Evolutionary conservation across 2,888 invertebrate genomes (phyloP), one percentile per base, ranked within the genome.

Genomic region (Cecidostiba fungosa): DNA sequence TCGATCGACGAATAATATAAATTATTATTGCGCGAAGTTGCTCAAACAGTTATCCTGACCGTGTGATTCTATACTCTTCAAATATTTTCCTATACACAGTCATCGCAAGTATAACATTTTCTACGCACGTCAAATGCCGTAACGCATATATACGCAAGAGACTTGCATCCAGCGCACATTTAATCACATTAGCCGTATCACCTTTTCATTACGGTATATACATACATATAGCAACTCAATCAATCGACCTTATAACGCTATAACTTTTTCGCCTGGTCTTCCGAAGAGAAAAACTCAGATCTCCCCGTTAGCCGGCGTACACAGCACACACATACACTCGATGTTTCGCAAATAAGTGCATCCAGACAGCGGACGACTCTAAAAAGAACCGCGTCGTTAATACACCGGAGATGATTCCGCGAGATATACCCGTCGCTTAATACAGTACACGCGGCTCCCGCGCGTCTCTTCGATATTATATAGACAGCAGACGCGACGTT

Each of bases 331-430:
- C 47, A 14, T 10, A 39, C 23, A 73, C 43, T 43, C 43, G 50
- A 19, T 36, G 59, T 69, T 69, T 69, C 78, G 66, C 26, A 69
- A 78, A 69, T 78, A 78, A 78, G 66, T 29, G 47, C 29, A 47
- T 32, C 32, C 47, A 26, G 50, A 23, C 23, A 50, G 23, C 29
- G 39, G 10, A 43, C 26, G 50, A 16, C 23, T 23, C 32, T 16
- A 54, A 50, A 79, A 79, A 32, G 10, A 50, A 29, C 29, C n/a
- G 70, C 70, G 70, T 36, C 23, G 69, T 72, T 73, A 73, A 73
- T 73, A 43, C 43, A 47, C 36, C 70, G 69, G 70, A 79, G 81
- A 82, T 82, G 74, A 82, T 82, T 74, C 66, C n/a, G 81, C 81
- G 62, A 59, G 81, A 82, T 82, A 82, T 16, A 2, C 19, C 32